phyloP scores from a whole-genome alignment of 2,797 vertebrate species.

The Aratinga solstitialis region DNA sequence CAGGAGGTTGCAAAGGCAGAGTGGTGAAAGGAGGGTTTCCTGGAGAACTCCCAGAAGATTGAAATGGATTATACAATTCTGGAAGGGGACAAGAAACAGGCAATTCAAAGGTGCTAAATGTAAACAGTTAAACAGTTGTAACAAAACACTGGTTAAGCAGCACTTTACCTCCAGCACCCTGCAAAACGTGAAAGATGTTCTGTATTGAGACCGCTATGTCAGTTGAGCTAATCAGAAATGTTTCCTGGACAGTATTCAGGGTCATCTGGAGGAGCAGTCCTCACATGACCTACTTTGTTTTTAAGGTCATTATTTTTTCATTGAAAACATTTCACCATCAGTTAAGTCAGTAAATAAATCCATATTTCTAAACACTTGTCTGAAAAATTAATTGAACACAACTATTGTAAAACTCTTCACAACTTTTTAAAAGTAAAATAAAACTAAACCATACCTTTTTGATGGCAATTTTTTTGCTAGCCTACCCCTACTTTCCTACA shows the following conservation, averaged over 20 bases:
- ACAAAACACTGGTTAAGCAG: background rate
- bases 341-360: conserved; percentile 11
- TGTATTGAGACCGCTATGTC: background rate
- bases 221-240: background rate
- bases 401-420: background rate
- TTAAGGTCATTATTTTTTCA: background rate
- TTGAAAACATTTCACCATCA: background rate
- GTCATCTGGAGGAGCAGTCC: background rate
- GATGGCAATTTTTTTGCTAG: conserved; percentile 2
- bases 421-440: conserved; percentile 25
- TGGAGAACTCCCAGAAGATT: conserved; percentile 33
- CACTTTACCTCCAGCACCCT: background rate
- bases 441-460: background rate
- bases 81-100: conserved; percentile 27
- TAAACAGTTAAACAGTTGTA: conserved; percentile 5
- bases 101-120: conserved; percentile 9
- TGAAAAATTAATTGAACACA: background rate
- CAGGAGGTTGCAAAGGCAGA: conserved; percentile 29
- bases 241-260: background rate
- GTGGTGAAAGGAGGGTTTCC: conserved; percentile 35
- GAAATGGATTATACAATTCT: background rate
- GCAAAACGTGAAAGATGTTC: background rate
- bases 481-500: background rate
- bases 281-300: background rate
- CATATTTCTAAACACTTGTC: background rate